phyloP scores from a whole-genome alignment of 2,888 invertebrate genomes.

The Erynnis tages region DNA sequence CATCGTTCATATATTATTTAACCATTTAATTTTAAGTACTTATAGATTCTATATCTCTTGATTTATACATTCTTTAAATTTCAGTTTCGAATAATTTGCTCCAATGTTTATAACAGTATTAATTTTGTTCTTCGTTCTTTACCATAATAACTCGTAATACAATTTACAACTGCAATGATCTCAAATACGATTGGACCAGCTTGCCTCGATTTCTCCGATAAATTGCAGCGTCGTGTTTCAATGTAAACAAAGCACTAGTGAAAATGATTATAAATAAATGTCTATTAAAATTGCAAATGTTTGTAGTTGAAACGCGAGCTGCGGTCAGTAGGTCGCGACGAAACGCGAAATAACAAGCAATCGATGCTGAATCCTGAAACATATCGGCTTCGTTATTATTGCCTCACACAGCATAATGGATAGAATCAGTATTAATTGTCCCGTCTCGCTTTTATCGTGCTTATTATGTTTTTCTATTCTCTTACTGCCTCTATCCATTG shows the following conservation, averaged over 20 bases:
- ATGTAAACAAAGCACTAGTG: constrained; percentile 19
- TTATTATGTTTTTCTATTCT: background rate
- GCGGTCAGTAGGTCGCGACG: constrained; percentile 46
- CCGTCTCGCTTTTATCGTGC: background rate
- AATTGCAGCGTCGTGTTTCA: constrained; percentile 23
- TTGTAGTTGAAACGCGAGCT: constrained; percentile 40
- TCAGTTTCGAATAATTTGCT: constrained; percentile 5
- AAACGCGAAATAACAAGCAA: constrained; percentile 24
- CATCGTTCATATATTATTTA: background rate
- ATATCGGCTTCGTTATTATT: constrained; percentile 14
- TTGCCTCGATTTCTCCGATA: constrained; percentile 13
- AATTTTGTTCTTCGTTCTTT: constrained; percentile 10
- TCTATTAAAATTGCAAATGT: constrained; percentile 36
- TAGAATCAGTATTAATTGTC: constrained; percentile 9
- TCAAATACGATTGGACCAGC: constrained; percentile 22
- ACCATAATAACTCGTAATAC: constrained; percentile 16
- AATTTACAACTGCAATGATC: constrained; percentile 5
- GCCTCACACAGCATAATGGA: constrained; percentile 12
- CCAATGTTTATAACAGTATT: constrained; percentile 1
- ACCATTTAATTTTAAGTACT: constrained; percentile 6
- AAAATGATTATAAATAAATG: constrained; percentile 29
- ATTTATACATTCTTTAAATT: constrained; percentile 4
- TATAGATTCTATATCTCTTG: background rate
- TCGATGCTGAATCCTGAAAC: background rate
- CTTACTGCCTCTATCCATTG: constrained; percentile 15